Conservation (phyloP, 2,888 invertebrate species). For the Eretmocerus hayati region DNA sequence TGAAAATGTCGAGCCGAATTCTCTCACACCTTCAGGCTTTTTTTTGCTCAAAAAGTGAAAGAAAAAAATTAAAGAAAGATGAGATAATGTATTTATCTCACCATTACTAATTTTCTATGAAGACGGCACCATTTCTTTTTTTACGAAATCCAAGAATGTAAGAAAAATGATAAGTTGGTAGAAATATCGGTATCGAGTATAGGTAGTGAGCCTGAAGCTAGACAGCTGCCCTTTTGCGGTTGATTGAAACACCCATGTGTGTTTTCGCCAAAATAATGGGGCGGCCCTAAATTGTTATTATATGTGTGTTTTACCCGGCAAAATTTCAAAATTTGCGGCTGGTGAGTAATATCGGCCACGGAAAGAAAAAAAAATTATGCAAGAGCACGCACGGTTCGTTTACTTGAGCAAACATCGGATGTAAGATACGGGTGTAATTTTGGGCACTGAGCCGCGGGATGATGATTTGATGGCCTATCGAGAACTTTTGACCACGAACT, state of each 20-base stretch:
- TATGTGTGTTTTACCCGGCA: too few species aligned
- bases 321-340: not conserved
- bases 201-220: not conserved
- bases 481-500: not conserved
- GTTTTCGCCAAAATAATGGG: not conserved
- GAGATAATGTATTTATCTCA: too few species aligned
- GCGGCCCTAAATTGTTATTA: too few species aligned
- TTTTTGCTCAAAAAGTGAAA: not conserved
- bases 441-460: not conserved
- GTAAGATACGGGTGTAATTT: not conserved
- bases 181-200: not conserved
- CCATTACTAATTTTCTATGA: conserved; percentile 9
- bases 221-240: too few species aligned
- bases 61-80: too few species aligned
- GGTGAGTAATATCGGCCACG: not conserved
- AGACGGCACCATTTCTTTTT: conserved; percentile 4
- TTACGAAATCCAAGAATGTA: conserved; percentile 5
- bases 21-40: too few species aligned
- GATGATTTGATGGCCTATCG: not conserved
- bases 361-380: not conserved
- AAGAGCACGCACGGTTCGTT: not conserved
- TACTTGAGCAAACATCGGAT: conserved; percentile 1
- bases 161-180: not conserved
- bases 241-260: conserved; percentile 11
- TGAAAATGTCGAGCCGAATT: not conserved